phyloP scores from a whole-genome alignment of 2,797 vertebrate species.

The Sebastes trivittatus region DNA sequence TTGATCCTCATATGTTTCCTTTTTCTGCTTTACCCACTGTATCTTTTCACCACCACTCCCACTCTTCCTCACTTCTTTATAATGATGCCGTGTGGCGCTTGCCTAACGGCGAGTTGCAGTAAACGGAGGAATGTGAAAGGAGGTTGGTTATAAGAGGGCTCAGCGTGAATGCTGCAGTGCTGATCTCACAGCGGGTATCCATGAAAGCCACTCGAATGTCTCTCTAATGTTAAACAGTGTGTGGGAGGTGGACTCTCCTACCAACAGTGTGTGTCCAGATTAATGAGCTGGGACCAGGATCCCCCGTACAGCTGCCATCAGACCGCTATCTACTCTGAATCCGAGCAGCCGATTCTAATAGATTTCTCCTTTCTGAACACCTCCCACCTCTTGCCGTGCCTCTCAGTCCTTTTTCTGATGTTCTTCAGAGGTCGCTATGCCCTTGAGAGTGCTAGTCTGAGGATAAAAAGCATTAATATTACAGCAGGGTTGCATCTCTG shows the following conservation, averaged over 20 bases:
- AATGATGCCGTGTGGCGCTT: background rate
- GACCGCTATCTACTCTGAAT: constrained; percentile 39
- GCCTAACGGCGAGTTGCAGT: constrained; percentile 22
- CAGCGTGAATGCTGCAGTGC: constrained; percentile 13
- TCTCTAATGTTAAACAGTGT: constrained; percentile 48
- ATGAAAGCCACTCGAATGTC: constrained; percentile 21
- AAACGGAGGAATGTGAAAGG: constrained; percentile 22
- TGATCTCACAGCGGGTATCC: constrained; percentile 47
- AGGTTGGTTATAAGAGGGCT: constrained; percentile 16
- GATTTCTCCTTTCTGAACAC: constrained; percentile 17
- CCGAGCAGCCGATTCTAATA: constrained; percentile 16
- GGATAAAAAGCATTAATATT: background rate
- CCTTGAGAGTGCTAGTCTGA: constrained; percentile 26
- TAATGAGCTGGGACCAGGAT: constrained; percentile 58
- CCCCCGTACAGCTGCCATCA: constrained; percentile 18
- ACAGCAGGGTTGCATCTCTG: background rate
- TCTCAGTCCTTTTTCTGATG: constrained; percentile 3
- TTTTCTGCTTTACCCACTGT: background rate
- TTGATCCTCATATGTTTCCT: background rate
- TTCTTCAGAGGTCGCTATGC: constrained; percentile 25
- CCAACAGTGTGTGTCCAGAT: constrained; percentile 57
- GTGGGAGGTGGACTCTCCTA: constrained; percentile 42
- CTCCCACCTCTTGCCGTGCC: constrained; percentile 11
- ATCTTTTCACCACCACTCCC: background rate
- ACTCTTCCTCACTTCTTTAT: background rate